Evolutionary conservation across 2,888 invertebrate species (phyloP), one percentile per base, ranked within the genome.

Genomic region (Ypsolopha sequella): DNA sequence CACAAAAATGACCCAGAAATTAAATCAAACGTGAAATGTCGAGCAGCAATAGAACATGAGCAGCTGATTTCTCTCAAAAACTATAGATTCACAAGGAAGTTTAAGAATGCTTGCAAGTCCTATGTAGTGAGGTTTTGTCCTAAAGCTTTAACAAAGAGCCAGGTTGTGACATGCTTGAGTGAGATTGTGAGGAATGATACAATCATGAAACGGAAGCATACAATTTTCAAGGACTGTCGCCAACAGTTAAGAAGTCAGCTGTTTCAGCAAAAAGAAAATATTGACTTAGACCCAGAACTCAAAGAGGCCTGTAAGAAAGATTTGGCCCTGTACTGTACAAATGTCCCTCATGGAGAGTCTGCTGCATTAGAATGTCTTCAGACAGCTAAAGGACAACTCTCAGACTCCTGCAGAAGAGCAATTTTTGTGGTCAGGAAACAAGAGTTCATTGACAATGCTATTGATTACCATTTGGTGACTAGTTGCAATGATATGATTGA

Each of bases 11-110:
- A 95, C 63, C 90, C 92, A 6, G 91, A 93, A 64, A 90, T 96
- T 65, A 91, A 93, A 63, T 88, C 91, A 13, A 93, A 93, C 68
- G 63, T 84, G 0, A 96, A 97, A 75, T 99, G 99, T 76, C 89
- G 93, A 57, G 95, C 95, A 39, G 96, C 97, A 55, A 93, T 99
- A 49, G 98, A 99, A 80, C 99, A 99, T 85, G 97, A 98, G 70
- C 99, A 99, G 80, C 87, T 99, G 55, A 94, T 98, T 55, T 93
- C 96, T 2, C 74, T 99, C 58, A 96, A 97, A 75, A 96, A 96
- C 79, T 97, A 96, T 76, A 93, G 93, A 64, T 99, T 98, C 72
- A 95, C 95, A 1, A 94, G 93, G 65, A 96, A 96, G 75, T 99
- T 99, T 75, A 97, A 98, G 80, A 92, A 97, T 73, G 95, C 97